These are phyloP conservation scores for Thamnaconus septentrionalis DNA, from an alignment of 2,113 vertebrate genomes.

Conservation along the genomic window DNA sequence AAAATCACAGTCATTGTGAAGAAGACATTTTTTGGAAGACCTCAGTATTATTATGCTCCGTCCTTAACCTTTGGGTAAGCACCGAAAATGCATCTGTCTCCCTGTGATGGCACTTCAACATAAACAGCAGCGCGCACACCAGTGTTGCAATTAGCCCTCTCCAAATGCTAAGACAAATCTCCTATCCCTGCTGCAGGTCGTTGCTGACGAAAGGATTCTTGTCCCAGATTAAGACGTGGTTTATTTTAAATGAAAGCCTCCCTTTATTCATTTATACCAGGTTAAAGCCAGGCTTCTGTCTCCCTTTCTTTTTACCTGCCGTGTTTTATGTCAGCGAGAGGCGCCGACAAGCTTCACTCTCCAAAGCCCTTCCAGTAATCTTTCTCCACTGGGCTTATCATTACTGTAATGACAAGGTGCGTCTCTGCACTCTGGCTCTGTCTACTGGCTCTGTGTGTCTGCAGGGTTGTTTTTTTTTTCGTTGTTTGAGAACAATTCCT, in stretches of 20 bases:
- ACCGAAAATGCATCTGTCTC: slow-evolving; percentile 32
- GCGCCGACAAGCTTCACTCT: slow-evolving; percentile 68
- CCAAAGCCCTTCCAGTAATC: slow-evolving; percentile 71
- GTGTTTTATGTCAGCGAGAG: slow-evolving; percentile 63
- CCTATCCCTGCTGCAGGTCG: slow-evolving; percentile 16
- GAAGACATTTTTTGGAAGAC: slow-evolving; percentile 46
- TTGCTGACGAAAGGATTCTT: slow-evolving; percentile 40
- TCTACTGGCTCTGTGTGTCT: slow-evolving; percentile 16
- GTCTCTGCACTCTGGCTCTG: slow-evolving; percentile 47
- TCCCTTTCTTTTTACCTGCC: slow-evolving; percentile 49
- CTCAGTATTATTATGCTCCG: slow-evolving; percentile 23
- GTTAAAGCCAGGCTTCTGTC: slow-evolving; percentile 38
- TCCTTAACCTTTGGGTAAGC: slow-evolving; percentile 29
- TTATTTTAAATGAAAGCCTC: slow-evolving; percentile 45
- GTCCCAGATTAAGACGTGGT: slow-evolving; percentile 33
- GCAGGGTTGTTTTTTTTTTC: slow-evolving; percentile 8
- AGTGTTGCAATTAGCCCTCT: slow-evolving; percentile 21
- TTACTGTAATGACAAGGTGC: slow-evolving; percentile 78
- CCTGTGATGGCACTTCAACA: slow-evolving; percentile 3
- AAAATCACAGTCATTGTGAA: slow-evolving; percentile 15
- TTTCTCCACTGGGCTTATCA: slow-evolving; percentile 68
- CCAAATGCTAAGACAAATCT: slow-evolving; percentile 34
- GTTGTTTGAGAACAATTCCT: slow-evolving; percentile 51
- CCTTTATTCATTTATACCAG: slow-evolving; percentile 39
- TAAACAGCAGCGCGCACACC: not conserved